phyloP scores from a whole-genome alignment of 2,797 vertebrate genomes.

The Astyanax mexicanus region DNA sequence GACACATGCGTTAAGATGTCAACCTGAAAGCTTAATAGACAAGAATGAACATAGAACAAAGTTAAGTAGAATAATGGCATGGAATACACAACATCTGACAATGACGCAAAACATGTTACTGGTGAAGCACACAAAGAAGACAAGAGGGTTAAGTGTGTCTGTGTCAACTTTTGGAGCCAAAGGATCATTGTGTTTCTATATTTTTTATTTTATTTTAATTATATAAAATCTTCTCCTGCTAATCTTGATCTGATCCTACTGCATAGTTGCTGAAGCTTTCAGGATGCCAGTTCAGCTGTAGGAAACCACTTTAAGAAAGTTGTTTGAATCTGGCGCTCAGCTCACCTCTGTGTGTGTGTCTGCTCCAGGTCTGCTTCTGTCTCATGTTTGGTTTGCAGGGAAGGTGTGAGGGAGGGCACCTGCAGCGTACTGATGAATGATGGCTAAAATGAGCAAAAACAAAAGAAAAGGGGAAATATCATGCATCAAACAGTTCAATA shows the following conservation, averaged over 20 bases:
- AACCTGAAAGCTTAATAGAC: background rate
- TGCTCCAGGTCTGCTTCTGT: slow-evolving; percentile 59
- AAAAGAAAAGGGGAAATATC: background rate
- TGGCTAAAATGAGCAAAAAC: background rate
- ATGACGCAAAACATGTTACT: background rate
- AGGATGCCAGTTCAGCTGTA: background rate
- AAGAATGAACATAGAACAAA: too few relatives aligned
- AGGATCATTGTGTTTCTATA: background rate
- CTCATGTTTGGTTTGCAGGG: slow-evolving; percentile 66
- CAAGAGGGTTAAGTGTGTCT: slow-evolving; percentile 4
- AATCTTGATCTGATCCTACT: background rate
- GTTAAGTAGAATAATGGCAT: background rate
- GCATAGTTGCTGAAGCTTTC: background rate
- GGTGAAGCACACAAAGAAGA: background rate
- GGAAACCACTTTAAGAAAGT: background rate
- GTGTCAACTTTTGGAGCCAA: background rate
- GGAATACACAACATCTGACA: background rate
- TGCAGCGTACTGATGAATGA: slow-evolving; percentile 65
- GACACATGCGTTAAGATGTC: background rate
- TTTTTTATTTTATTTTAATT: too few relatives aligned
- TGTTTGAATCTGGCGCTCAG: background rate
- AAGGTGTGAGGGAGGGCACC: slow-evolving; percentile 71
- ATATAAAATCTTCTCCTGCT: too few relatives aligned
- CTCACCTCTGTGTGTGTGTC: slow-evolving; percentile 68
- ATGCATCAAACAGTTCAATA: background rate